Evolutionary conservation across 2,797 vertebrate genomes (phyloP).

Genomic region (Gymnoscopelus microlampas): DNA sequence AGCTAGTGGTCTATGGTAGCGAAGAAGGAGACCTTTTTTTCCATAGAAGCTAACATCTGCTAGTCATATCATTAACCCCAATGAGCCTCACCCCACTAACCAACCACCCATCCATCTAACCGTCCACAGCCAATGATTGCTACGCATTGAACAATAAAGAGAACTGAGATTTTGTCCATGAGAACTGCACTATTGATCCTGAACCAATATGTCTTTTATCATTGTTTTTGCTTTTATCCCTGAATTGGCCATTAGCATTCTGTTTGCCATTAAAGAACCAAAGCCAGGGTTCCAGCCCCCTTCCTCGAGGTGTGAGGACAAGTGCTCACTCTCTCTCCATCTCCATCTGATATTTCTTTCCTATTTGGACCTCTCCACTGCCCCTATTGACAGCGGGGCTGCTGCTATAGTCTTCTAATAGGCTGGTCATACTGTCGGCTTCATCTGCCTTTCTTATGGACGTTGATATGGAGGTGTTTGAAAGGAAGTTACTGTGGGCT

Average conservation of each 20-base stretch:
- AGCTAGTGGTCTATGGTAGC: slow-evolving; percentile 37
- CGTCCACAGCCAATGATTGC: neutral
- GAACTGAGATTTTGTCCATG: neutral
- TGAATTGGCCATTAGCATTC: neutral
- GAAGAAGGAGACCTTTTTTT: slow-evolving; percentile 27
- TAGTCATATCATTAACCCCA: slow-evolving; percentile 44
- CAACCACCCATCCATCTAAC: neutral
- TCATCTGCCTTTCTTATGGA: slow-evolving; percentile 22
- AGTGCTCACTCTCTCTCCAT: slow-evolving; percentile 22
- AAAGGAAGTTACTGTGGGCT: neutral
- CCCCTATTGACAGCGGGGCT: neutral
- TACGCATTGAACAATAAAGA: slow-evolving; percentile 4
- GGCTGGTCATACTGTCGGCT: slow-evolving; percentile 17
- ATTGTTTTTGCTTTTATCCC: neutral
- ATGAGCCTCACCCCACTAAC: slow-evolving; percentile 7
- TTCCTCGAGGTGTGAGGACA: slow-evolving; percentile 24
- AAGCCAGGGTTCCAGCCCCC: slow-evolving; percentile 14
- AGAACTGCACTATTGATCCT: slow-evolving; percentile 42
- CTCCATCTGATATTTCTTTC: slow-evolving; percentile 17
- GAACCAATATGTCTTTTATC: slow-evolving; percentile 25
- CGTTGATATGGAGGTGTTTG: slow-evolving; percentile 22
- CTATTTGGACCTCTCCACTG: slow-evolving; percentile 7
- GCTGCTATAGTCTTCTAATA: slow-evolving; percentile 24
- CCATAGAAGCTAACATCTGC: slow-evolving; percentile 61
- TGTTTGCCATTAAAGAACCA: neutral